Evolutionary conservation across 2,797 vertebrate species (phyloP).

Genomic region (Cirrhinus molitorella): DNA sequence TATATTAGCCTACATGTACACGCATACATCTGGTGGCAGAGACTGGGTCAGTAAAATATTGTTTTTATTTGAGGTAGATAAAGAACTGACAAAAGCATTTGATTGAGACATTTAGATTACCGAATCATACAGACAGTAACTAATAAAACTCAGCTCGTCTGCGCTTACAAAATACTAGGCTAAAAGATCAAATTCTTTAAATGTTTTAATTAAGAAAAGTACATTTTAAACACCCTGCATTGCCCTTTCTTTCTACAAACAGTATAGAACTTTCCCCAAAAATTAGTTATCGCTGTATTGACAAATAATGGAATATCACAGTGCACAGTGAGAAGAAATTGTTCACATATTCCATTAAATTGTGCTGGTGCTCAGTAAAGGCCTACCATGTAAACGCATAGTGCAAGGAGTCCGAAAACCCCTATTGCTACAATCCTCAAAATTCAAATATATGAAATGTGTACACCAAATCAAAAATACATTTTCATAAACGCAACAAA

Average conservation of each 20-base stretch:
- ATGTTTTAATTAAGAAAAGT: conserved; percentile 36
- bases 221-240: conserved; percentile 32
- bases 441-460: not conserved
- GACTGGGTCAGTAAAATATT: conserved; percentile 55
- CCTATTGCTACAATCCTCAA: conserved; percentile 37
- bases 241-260: conserved; percentile 43
- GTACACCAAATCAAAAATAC: conserved; percentile 4
- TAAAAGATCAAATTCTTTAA: conserved; percentile 41
- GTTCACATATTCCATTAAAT: not conserved
- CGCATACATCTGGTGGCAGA: not conserved
- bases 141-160: conserved; percentile 76
- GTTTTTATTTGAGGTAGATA: conserved; percentile 82
- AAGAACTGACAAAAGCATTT: conserved; percentile 64
- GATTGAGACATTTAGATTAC: conserved; percentile 65
- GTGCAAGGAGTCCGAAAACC: conserved; percentile 76
- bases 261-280: conserved; percentile 29
- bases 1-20: not conserved
- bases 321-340: conserved; percentile 6
- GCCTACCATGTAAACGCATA: conserved; percentile 83
- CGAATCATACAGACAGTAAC: conserved; percentile 65
- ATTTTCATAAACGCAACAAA: conserved; percentile 41
- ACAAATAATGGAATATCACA: not conserved
- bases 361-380: conserved; percentile 41
- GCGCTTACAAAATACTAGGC: conserved; percentile 55
- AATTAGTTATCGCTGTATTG: not conserved